These are phyloP conservation scores for Eilema griseolum DNA, from an alignment of 2,888 invertebrate species.

Conservation along the genomic window DNA sequence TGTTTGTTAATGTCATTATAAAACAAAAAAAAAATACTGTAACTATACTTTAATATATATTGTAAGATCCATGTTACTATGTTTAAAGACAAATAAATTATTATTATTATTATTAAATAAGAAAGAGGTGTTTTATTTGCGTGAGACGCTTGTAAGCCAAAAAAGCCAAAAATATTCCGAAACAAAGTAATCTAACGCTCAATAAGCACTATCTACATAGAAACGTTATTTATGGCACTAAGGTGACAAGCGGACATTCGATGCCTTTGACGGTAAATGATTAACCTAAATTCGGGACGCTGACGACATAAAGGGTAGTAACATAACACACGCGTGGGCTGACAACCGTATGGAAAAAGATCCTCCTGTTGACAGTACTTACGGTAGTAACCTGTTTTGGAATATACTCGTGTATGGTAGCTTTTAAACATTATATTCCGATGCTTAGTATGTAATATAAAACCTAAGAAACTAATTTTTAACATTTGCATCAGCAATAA, in stretches of 20 bases:
- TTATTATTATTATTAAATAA: no score
- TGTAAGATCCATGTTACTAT: no score
- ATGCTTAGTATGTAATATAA: background rate
- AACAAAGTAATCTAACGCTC: background rate
- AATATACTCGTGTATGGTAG: background rate
- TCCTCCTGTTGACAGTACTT: background rate
- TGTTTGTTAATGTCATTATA: no score
- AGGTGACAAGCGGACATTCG: background rate
- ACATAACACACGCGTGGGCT: no score
- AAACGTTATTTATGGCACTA: background rate
- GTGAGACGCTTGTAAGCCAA: background rate
- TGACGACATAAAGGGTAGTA: background rate
- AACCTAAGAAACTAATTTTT: background rate
- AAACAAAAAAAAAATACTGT: no score
- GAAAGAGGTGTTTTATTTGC: no score
- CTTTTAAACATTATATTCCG: background rate
- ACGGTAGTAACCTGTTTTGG: no score
- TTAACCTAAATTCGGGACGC: background rate
- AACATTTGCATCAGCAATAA: background rate
- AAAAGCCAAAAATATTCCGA: background rate
- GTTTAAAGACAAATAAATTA: no score
- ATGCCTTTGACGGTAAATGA: background rate
- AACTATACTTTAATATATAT: no score
- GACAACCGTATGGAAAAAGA: no score
- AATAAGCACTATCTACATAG: background rate